These are phyloP conservation scores for Myotis yumanensis DNA, from an alignment of 2,113 vertebrate species.

Conservation along the genomic window DNA sequence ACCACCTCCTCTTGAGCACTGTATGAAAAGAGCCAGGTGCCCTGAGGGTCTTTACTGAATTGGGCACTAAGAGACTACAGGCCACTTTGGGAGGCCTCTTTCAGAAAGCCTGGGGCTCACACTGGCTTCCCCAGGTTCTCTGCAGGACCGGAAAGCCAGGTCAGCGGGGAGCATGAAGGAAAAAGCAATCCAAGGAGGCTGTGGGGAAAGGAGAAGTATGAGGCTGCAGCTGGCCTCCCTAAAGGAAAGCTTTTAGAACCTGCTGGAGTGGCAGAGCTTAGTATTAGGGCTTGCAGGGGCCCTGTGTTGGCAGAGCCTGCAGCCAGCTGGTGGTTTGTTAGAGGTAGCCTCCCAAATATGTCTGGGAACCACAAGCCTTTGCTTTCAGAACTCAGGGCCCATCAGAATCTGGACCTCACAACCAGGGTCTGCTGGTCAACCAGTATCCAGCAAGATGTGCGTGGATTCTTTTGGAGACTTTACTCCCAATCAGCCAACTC, in stretches of 20 bases:
- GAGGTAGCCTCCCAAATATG: no score
- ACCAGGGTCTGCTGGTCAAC: not conserved
- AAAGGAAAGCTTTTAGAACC: not conserved
- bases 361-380: not conserved
- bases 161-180: not conserved
- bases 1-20: accelerated
- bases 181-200: not conserved
- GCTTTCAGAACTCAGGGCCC: not conserved
- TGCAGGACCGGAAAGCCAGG: not conserved
- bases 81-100: not conserved
- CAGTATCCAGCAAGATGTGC: not conserved
- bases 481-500: accelerated
- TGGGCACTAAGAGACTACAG: not conserved
- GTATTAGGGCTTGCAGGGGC: not conserved
- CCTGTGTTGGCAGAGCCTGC: not conserved
- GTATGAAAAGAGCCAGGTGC: accelerated
- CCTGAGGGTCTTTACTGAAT: accelerated
- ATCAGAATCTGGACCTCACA: not conserved
- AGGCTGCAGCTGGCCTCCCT: not conserved
- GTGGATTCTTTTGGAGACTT: not conserved
- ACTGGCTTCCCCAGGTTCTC: not conserved
- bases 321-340: not conserved
- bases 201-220: not conserved
- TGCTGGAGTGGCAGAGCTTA: not conserved
- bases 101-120: not conserved